Conservation (phyloP, 2,113 vertebrate species). For the Ptychochromis oligacanthus region DNA sequence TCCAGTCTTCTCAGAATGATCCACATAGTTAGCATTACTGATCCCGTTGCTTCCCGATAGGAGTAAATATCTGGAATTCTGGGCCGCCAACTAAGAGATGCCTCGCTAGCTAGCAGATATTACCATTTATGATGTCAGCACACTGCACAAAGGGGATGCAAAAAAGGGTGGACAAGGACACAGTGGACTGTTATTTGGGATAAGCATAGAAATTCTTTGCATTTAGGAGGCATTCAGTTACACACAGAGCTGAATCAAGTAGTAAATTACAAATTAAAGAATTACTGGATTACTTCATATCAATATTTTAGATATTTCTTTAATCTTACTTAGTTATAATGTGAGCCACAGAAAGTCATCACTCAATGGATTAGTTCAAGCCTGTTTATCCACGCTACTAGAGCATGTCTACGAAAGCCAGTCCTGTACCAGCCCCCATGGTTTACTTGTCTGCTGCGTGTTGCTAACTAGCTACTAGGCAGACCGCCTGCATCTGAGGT, state of each 20-base stretch:
- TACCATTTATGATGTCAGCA: constrained; percentile 76
- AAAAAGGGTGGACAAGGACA: constrained; percentile 52
- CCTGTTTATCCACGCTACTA: constrained; percentile 3
- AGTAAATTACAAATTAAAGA: background rate
- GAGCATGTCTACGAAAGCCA: constrained; percentile 42
- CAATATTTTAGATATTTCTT: background rate
- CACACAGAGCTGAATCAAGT: constrained; percentile 20
- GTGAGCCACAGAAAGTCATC: background rate
- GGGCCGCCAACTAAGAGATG: constrained; percentile 76
- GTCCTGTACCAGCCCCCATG: constrained; percentile 25
- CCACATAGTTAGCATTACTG: constrained; percentile 83
- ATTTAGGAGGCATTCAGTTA: constrained; percentile 19
- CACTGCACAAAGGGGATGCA: constrained; percentile 39
- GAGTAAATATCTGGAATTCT: constrained; percentile 83
- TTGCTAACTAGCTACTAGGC: constrained; percentile 75
- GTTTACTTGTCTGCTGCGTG: constrained; percentile 75
- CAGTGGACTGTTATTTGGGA: constrained; percentile 43
- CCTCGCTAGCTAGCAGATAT: constrained; percentile 65
- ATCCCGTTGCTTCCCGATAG: constrained; percentile 63
- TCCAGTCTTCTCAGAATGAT: constrained; percentile 78
- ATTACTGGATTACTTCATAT: background rate
- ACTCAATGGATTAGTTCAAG: constrained; percentile 12
- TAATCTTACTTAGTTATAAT: background rate
- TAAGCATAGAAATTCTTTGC: constrained; percentile 41
- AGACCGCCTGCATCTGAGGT: constrained; percentile 79